Evolutionary conservation across 2,888 invertebrate genomes (phyloP), one percentile per base, ranked within the genome.

Genomic region (Kuschelorhynchus macadamiae): DNA sequence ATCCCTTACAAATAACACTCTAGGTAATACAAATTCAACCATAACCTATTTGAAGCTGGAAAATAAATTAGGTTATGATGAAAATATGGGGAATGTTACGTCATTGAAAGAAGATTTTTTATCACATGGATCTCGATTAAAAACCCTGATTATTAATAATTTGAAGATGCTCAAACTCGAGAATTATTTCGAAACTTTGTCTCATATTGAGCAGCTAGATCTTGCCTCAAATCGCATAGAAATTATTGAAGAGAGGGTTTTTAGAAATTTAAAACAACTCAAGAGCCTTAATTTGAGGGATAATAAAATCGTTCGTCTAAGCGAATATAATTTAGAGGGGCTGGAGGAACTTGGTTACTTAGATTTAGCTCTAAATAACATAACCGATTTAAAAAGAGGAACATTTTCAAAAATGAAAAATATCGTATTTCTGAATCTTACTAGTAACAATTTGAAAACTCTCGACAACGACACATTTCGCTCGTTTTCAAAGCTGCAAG

Each of bases 291-390:
- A 11, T 55, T 49, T 68, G 39, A 12, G 30, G 12, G 14, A 64
- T 14, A 68, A 68, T 30, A 41, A 30, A 21, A 42, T 67, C 3
- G n/a, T 20, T 8, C 5, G 1, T 2, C 32, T 67, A 16, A 25
- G 53, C n/a, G 11, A 18, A 17, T 3, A 7, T n/a, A 12, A 12
- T 1, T 52, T 66, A 5, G 12, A 32, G 14, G 33, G 33, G 11
- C 12, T 32, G 14, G 8, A 9, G 18, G 47, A 64, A 17, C 11
- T 68, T 7, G 60, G 30, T 0, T 16, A 46, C 12, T 44, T 68
- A 12, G 68, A 68, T 41, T 55, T 68, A 32, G 64, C 64, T 46
- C 7, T 14, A 5, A 68, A 68, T 36, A 17, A 18, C 20, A 59
- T 68, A 18, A 17, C 14, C n/a, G 9, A 20, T 11, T 12, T 63